Evolutionary conservation across 2,797 vertebrate species (phyloP), one percentile per base, ranked within the genome.

Genomic region (Menidia menidia): DNA sequence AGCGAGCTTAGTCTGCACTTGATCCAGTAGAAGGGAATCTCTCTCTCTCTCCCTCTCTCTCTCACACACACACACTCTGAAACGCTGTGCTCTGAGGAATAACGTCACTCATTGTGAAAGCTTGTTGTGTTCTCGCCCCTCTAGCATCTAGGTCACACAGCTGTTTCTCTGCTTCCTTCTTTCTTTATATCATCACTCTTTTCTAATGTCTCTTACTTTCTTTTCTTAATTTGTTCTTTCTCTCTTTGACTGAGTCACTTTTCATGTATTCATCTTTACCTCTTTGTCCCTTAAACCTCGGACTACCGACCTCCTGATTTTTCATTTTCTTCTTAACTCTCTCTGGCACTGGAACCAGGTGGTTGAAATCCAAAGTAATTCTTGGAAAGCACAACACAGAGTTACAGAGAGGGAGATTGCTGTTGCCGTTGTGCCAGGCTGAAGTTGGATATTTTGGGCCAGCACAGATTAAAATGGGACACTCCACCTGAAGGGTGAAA

Each of bases 81-180:
- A 50, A 65, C 33, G 0, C 57, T 56, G 53, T 4, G 64, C 61
- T 78, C 57, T 70, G 71, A 86, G 73, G 63, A 77, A 74, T 69
- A 51, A 77, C 60, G 32, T 84, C 79, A 81, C 84, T 56, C 32
- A 30, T 68, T 76, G 78, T 83, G 82, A 83, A 81, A 74, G 72
- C 78, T 78, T 77, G 76, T 72, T 86, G 65, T 77, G 55, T 67
- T 80, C 63, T 73, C 35, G 70, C 45, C 30, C 64, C 48, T 87
- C 80, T 61, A 55, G 81, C 79, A 88, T 88, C 47, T 89, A 81
- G 86, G 80, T 90, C 87, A 83, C 67, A 48, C 76, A 77, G 73
- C 68, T 81, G 67, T 58, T 56, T 67, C 56, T 33, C 35, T 72
- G 57, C 35, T 43, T 70, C 44, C 39, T 58, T 51, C 43, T 39